Evolutionary conservation across 2,113 vertebrate species (phyloP).

Genomic region (Percopsis transmontana): DNA sequence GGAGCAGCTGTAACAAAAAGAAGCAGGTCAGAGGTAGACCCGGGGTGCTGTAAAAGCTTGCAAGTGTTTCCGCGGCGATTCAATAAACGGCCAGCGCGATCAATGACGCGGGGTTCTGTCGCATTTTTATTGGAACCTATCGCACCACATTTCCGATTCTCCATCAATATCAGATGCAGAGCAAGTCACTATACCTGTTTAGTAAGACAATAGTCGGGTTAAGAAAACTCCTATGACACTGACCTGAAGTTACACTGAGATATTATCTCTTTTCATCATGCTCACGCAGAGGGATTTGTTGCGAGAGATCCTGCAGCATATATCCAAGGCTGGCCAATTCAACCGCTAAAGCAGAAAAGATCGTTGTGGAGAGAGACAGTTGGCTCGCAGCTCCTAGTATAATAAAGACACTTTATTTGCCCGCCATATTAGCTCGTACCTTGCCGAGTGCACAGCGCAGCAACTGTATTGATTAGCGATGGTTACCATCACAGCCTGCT

Average conservation of each 20-base stretch:
- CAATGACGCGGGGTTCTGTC: no score
- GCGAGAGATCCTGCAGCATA: not conserved
- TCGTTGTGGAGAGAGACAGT: slow-evolving; percentile 12
- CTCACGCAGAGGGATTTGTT: not conserved
- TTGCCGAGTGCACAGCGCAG: slow-evolving; percentile 13
- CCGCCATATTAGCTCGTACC: slow-evolving; percentile 14
- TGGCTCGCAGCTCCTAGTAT: slow-evolving; percentile 27
- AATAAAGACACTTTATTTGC: slow-evolving; percentile 57
- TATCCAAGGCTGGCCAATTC: slow-evolving; percentile 11
- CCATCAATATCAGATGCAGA: no score
- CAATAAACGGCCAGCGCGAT: no score
- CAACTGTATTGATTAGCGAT: slow-evolving; percentile 37
- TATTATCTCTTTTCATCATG: not conserved
- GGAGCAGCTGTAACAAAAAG: not conserved
- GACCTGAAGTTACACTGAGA: not conserved
- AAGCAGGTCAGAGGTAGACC: not conserved
- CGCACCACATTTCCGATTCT: no score
- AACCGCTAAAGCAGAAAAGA: slow-evolving; percentile 5
- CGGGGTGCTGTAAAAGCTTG: not conserved
- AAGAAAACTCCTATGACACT: not conserved
- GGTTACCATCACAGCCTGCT: slow-evolving; percentile 28
- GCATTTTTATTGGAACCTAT: no score
- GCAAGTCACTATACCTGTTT: no score
- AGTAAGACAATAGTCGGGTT: no score
- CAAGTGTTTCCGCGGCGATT: not conserved